Evolutionary conservation across 2,797 vertebrate species (phyloP).

Genomic region (Otolemur crassicaudatus): DNA sequence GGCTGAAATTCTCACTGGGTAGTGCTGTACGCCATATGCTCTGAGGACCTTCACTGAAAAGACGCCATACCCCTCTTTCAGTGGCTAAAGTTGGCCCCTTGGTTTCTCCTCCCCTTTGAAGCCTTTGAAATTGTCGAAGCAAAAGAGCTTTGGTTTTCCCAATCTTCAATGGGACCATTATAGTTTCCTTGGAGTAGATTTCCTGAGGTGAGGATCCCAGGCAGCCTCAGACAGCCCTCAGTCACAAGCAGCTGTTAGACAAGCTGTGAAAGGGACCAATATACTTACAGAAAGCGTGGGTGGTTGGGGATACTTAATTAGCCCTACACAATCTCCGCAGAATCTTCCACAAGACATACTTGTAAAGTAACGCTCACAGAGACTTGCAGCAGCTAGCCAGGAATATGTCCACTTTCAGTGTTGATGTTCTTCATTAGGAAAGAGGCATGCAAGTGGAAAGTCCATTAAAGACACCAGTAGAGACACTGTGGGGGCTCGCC

Average conservation of each 20-base stretch:
- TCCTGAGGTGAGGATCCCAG: not conserved
- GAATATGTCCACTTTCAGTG: not conserved
- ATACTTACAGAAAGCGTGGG: not conserved
- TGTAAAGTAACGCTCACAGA: not conserved
- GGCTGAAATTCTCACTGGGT: not conserved
- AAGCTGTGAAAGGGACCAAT: not conserved
- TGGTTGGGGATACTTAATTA: not conserved
- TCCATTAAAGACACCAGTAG: not conserved
- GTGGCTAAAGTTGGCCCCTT: not conserved
- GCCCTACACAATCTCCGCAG: not conserved
- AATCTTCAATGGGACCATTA: not conserved
- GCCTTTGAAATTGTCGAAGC: slow-evolving; percentile 28
- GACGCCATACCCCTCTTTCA: not conserved
- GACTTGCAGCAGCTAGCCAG: not conserved
- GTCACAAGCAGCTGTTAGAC: not conserved
- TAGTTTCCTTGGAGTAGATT: not conserved
- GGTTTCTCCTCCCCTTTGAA: not conserved
- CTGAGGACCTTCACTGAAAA: not conserved
- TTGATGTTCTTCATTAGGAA: not conserved
- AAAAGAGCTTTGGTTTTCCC: not conserved
- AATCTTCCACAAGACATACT: not conserved
- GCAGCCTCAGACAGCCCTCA: not conserved
- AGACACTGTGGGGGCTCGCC: accelerated
- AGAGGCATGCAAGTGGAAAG: not conserved
- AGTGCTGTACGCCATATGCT: not conserved